These are phyloP conservation scores for Heliconius hewitsoni DNA, from an alignment of 1,140 invertebrate genomes.

Conservation along the genomic window DNA sequence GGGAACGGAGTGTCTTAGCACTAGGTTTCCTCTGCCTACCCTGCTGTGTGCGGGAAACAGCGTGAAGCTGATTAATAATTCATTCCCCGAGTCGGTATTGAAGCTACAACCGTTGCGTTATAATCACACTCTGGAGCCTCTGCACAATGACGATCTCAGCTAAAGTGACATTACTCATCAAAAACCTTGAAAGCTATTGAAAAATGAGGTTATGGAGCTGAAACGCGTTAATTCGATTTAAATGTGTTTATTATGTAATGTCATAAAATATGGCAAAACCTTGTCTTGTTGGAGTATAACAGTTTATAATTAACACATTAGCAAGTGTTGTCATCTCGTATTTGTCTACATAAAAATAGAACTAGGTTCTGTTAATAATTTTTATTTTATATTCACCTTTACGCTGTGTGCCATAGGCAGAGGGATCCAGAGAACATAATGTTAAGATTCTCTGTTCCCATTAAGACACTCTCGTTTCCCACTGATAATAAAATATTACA, in stretches of 20 bases:
- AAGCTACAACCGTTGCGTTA: too few species aligned
- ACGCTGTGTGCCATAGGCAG: too few species aligned
- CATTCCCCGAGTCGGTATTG: too few species aligned
- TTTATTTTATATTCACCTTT: background rate
- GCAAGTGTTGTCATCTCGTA: background rate
- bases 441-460: too few species aligned
- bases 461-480: too few species aligned
- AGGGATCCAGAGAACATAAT: too few species aligned
- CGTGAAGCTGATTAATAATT: too few species aligned
- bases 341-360: background rate
- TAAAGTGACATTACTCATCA: background rate
- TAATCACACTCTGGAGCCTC: too few species aligned
- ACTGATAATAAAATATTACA: background rate
- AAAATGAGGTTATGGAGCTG: background rate
- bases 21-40: too few species aligned
- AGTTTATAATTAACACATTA: background rate
- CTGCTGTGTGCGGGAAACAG: too few species aligned
- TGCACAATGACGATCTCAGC: too few species aligned
- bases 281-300: background rate
- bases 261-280: background rate
- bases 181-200: background rate
- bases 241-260: constrained; percentile 1
- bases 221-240: background rate
- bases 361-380: background rate
- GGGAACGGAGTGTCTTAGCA: too few species aligned